phyloP scores from a whole-genome alignment of 2,797 vertebrate species.

The Xerus rutilus region DNA sequence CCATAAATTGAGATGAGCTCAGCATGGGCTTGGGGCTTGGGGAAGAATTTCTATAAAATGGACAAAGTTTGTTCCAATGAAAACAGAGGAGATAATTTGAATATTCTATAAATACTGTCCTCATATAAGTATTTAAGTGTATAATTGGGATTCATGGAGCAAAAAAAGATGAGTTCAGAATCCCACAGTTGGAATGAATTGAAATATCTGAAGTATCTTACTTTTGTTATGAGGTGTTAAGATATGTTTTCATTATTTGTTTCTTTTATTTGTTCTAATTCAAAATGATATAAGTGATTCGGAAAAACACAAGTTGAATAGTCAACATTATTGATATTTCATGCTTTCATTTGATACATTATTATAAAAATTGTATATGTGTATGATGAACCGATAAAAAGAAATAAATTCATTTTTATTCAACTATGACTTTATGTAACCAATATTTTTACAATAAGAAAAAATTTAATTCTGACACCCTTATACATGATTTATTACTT shows the following conservation, averaged over 20 bases:
- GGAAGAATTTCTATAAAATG: not conserved
- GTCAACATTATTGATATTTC: conserved; percentile 33
- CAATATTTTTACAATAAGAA: not conserved
- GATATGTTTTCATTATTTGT: conserved; percentile 21
- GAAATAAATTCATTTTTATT: conserved; percentile 16
- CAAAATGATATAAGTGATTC: conserved; percentile 45
- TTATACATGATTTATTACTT: conserved; percentile 32
- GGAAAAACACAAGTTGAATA: conserved; percentile 12
- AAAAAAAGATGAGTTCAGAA: conserved; percentile 16
- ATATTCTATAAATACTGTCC: not conserved
- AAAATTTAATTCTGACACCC: conserved; percentile 1
- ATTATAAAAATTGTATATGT: not conserved
- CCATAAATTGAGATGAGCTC: not conserved
- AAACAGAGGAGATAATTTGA: not conserved
- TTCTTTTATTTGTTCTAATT: conserved; percentile 52
- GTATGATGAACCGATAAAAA: not conserved
- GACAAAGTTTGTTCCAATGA: not conserved
- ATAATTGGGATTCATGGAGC: not conserved
- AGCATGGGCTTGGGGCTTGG: not conserved
- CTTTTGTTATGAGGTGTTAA: not conserved
- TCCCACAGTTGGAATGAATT: not conserved
- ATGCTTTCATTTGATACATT: not conserved
- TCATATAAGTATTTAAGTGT: not conserved
- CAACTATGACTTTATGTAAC: not conserved
- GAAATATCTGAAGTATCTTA: not conserved